phyloP scores from a whole-genome alignment of 1,140 invertebrate genomes.

The Drosophila bocqueti region DNA sequence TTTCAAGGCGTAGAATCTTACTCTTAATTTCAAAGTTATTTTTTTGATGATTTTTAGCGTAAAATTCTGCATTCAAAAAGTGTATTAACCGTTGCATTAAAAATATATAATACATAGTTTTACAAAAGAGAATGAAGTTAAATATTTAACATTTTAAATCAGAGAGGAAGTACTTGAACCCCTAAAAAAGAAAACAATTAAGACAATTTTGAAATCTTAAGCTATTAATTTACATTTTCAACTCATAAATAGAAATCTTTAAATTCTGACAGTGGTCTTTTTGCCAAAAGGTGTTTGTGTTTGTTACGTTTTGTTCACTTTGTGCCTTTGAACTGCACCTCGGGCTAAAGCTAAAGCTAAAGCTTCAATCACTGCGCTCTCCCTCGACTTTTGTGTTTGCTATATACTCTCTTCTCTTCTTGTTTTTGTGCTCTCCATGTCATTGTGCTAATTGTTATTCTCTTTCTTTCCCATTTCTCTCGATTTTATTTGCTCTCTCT shows the following conservation, averaged over 20 bases:
- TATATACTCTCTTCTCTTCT: neutral
- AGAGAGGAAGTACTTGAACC: neutral
- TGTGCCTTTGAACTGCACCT: slow-evolving; percentile 38
- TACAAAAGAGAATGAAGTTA: too few species aligned
- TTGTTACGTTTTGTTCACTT: slow-evolving; percentile 7
- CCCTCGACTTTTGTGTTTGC: slow-evolving; percentile 20
- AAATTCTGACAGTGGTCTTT: slow-evolving; percentile 2
- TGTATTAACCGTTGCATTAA: too few species aligned
- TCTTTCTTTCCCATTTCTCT: slow-evolving; percentile 65
- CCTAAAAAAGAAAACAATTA: too few species aligned
- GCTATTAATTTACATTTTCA: neutral
- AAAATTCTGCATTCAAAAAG: too few species aligned
- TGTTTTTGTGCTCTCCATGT: slow-evolving; percentile 42
- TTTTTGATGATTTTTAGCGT: too few species aligned
- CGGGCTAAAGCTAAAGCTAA: slow-evolving; percentile 36
- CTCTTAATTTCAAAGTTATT: neutral
- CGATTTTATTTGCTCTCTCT: slow-evolving; percentile 46
- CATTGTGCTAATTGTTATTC: slow-evolving; percentile 66
- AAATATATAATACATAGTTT: too few species aligned
- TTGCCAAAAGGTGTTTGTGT: slow-evolving; percentile 7
- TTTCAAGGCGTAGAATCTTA: neutral
- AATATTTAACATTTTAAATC: neutral
- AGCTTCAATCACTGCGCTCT: slow-evolving; percentile 22
- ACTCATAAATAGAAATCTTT: neutral
- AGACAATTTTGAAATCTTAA: neutral